Evolutionary conservation across 2,888 invertebrate species (phyloP).

Genomic region (Protophormia terraenovae): DNA sequence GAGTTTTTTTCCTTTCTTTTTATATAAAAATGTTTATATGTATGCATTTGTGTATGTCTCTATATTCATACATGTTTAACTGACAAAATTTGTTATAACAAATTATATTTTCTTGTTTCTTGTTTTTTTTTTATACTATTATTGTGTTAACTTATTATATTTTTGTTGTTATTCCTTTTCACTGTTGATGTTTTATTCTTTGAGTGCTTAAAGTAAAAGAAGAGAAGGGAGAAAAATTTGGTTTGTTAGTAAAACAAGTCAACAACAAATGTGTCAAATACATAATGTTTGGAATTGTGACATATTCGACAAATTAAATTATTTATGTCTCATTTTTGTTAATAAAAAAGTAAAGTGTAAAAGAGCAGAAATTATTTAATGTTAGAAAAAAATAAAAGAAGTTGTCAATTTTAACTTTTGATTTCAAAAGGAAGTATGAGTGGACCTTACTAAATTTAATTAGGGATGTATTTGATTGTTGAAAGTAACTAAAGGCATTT

Average conservation of each 20-base stretch:
- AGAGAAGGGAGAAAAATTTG: background rate
- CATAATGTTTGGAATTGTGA: constrained; percentile 29
- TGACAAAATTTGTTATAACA: constrained; percentile 22
- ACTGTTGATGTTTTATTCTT: background rate
- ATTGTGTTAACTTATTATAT: background rate
- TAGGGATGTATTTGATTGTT: background rate
- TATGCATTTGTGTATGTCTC: background rate
- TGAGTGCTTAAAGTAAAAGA: background rate
- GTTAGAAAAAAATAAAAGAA: background rate
- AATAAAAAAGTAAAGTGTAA: background rate
- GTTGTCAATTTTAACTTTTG: background rate
- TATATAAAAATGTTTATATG: background rate
- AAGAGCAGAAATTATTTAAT: background rate
- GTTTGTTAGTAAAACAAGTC: constrained; percentile 4
- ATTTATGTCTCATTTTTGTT: constrained; percentile 27
- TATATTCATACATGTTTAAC: background rate
- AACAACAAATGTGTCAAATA: constrained; percentile 44
- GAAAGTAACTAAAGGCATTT: no score
- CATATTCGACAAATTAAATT: constrained; percentile 61
- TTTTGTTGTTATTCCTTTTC: background rate
- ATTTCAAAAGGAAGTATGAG: no score
- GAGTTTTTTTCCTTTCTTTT: background rate
- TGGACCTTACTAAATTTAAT: background rate
- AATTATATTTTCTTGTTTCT: background rate
- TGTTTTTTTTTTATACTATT: background rate